Base-by-base conservation (phyloP, 2,797 vertebrate species). In the Naso thynnoides region DNA sequence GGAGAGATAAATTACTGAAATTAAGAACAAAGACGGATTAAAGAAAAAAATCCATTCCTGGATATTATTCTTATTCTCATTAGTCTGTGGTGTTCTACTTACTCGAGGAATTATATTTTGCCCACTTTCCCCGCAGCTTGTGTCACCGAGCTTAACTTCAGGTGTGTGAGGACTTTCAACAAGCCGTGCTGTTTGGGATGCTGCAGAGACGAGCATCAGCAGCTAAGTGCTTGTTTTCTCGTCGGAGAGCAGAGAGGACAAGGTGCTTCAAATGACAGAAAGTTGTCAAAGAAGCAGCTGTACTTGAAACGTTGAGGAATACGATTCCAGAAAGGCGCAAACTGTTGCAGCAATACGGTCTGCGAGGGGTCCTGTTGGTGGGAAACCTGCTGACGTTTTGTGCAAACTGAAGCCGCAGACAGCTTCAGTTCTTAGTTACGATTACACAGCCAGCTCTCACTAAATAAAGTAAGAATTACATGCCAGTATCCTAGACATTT, bases 11-110 rank as follows among this genome's bases (percentile, higher is more conserved):
- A 80, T 8, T 49, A 53, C n/a, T 42, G 58, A 73, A 79, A 84
- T 84, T 73, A 77, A 60, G 63, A 83, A 82, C 67, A 86, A 60
- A 78, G n/a, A 38, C 42, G 69, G 75, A 88, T 91, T 83, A 77
- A 55, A 62, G 8, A n/a, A 42, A 53, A 58, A 68, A 42, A 47
- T 26, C 60, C 31, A 49, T 19, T 44, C 53, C 29, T 80, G 48
- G 38, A 76, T 59, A 13, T 74, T 73, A 10, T 36, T 53, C 10
- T 67, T 42, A 23, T 57, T 16, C 74, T 69, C 56, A 49, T 54
- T 39, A 72, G 18, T 55, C 42, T 48, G 29, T 47, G 39, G 36
- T 75, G 54, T 45, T 76, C 38, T 59, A 27, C 59, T 80, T 82
- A 59, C 68, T 87, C 68, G 11, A 84, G 50, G 70, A 45, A 82